Conservation (phyloP, 2,113 vertebrate species). For the Sorex araneus region DNA sequence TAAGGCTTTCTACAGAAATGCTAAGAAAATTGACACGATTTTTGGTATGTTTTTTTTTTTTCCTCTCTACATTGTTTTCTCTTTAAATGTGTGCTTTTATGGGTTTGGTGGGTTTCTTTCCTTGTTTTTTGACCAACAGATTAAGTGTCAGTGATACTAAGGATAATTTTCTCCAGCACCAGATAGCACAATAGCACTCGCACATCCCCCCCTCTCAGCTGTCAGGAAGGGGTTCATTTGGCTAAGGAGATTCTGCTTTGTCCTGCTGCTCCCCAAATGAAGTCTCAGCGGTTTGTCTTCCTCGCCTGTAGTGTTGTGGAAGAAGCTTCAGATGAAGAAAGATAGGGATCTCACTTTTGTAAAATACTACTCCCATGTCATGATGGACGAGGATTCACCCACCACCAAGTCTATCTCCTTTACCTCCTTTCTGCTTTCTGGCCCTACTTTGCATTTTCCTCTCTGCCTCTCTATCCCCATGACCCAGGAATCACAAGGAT, state of each 20-base stretch:
- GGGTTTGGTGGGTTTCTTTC: background rate
- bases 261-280: slow-evolving; percentile 78
- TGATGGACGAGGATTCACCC: background rate
- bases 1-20: background rate
- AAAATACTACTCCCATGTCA: slow-evolving; percentile 28
- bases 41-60: slow-evolving; percentile 32
- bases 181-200: slow-evolving; percentile 47
- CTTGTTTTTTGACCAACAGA: slow-evolving; percentile 15
- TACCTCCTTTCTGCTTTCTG: slow-evolving; percentile 24
- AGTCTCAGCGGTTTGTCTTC: slow-evolving; percentile 68
- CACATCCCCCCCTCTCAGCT: slow-evolving; percentile 60
- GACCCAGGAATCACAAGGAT: slow-evolving; percentile 10
- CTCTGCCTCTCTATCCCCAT: background rate
- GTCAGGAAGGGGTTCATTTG: slow-evolving; percentile 72
- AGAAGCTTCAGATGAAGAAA: slow-evolving; percentile 53
- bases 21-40: background rate
- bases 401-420: slow-evolving; percentile 18
- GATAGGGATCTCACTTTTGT: slow-evolving; percentile 29
- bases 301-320: slow-evolving; percentile 60
- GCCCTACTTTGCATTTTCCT: background rate
- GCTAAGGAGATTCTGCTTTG: slow-evolving; percentile 66
- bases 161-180: slow-evolving; percentile 65
- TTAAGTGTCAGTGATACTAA: slow-evolving; percentile 67
- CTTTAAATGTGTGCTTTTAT: background rate
- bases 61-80: background rate